Conservation (phyloP, 2,888 invertebrate species). For the Dastarcus helophoroides region DNA sequence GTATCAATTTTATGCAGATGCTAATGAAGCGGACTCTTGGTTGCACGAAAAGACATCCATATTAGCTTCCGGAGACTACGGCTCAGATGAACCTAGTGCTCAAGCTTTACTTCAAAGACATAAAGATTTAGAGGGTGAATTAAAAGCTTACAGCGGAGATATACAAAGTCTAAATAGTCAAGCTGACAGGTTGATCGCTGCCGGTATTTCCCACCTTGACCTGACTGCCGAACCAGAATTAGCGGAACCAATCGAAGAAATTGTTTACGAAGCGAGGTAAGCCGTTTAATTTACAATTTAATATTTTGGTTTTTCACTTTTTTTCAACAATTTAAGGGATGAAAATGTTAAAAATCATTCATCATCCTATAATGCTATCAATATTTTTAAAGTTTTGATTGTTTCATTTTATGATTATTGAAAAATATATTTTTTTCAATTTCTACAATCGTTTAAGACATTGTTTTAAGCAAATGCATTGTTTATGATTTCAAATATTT, state of each 20-base stretch:
- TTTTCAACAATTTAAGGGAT: no score
- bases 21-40: constrained; percentile 97
- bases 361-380: no score
- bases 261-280: constrained; percentile 36
- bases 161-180: constrained; percentile 65
- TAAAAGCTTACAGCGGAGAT: constrained; percentile 80
- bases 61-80: constrained; percentile 80
- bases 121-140: constrained; percentile 75
- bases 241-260: constrained; percentile 51
- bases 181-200: constrained; percentile 61
- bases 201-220: constrained; percentile 61
- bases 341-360: no score
- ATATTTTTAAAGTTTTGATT: no score
- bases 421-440: no score
- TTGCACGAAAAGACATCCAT: constrained; percentile 90
- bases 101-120: constrained; percentile 81
- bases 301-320: no score
- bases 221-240: constrained; percentile 55
- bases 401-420: no score
- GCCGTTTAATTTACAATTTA: no score
- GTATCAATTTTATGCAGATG: constrained; percentile 94
- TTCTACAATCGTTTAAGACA: no score
- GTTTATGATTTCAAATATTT: no score
- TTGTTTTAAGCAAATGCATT: no score
- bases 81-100: constrained; percentile 82